Conservation (phyloP, 2,797 vertebrate species). For the Schizothorax lantsangensis region DNA sequence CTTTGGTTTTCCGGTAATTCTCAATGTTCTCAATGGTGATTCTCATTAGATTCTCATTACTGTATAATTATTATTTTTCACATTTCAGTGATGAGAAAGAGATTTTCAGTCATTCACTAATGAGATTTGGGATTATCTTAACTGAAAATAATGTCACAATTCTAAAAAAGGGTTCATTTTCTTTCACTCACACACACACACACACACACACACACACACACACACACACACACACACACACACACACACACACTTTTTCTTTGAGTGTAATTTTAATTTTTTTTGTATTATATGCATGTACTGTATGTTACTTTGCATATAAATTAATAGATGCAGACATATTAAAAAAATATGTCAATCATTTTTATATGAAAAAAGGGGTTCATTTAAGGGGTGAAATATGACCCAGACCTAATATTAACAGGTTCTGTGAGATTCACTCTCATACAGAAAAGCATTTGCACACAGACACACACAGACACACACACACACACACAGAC, state of each 20-base stretch:
- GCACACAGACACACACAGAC: not conserved
- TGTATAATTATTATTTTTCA: not conserved
- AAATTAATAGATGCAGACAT: not conserved
- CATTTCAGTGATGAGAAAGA: not conserved
- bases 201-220: too few species aligned
- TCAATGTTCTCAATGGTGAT: not conserved
- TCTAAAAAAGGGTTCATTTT: not conserved
- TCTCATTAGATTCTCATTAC: not conserved
- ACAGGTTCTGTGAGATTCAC: not conserved
- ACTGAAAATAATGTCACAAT: not conserved
- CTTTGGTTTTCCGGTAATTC: not conserved
- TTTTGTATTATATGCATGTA: not conserved
- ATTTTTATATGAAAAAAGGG: too few species aligned
- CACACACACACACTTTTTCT: too few species aligned
- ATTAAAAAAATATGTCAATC: not conserved
- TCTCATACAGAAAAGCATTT: not conserved
- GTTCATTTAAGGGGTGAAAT: not conserved
- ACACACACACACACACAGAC: conserved; percentile 29
- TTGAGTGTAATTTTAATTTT: too few species aligned
- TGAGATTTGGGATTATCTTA: not conserved
- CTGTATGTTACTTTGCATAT: not conserved
- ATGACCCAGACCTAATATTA: not conserved
- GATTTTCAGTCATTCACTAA: not conserved
- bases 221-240: too few species aligned
- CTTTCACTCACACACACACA: too few species aligned